Conservation (phyloP, 1,140 invertebrate genomes). For the Adelges cooleyi region DNA sequence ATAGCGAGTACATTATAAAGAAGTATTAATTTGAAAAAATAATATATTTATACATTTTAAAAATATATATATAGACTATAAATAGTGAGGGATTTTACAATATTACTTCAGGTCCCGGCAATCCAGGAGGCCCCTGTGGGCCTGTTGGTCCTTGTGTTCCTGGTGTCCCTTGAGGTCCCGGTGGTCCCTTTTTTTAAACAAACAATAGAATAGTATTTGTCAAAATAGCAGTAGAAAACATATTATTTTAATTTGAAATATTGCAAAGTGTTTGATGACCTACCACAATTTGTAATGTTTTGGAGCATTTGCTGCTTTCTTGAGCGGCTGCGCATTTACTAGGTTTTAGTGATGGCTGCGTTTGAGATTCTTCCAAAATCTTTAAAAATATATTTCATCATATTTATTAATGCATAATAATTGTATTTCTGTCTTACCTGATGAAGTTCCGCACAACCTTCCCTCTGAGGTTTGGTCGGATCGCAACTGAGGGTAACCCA, state of each 20-base stretch:
- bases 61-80: too few relatives aligned
- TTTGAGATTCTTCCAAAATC: background rate
- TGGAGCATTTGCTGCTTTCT: constrained; percentile 11
- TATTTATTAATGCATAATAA: background rate
- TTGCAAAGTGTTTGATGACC: too few relatives aligned
- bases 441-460: constrained; percentile 58
- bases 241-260: too few relatives aligned
- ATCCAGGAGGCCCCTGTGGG: constrained; percentile 37
- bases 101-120: constrained; percentile 34
- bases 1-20: too few relatives aligned
- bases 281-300: background rate
- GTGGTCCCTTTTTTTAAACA: constrained; percentile 37
- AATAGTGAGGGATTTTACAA: too few relatives aligned
- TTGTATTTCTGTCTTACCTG: too few relatives aligned
- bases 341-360: background rate
- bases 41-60: too few relatives aligned
- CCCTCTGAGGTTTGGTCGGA: constrained; percentile 53
- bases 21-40: too few relatives aligned
- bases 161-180: constrained; percentile 38
- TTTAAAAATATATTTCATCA: background rate
- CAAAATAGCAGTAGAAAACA: too few relatives aligned
- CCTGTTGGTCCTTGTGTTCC: constrained; percentile 36
- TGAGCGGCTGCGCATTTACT: background rate
- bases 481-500: constrained; percentile 71
- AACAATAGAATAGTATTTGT: too few relatives aligned